Percentiles rank a stretch among this genome's conserved stretches.
Evolutionary conservation across 2,888 invertebrate species (phyloP).

Genomic region (Hyppa rectilinea): DNA sequence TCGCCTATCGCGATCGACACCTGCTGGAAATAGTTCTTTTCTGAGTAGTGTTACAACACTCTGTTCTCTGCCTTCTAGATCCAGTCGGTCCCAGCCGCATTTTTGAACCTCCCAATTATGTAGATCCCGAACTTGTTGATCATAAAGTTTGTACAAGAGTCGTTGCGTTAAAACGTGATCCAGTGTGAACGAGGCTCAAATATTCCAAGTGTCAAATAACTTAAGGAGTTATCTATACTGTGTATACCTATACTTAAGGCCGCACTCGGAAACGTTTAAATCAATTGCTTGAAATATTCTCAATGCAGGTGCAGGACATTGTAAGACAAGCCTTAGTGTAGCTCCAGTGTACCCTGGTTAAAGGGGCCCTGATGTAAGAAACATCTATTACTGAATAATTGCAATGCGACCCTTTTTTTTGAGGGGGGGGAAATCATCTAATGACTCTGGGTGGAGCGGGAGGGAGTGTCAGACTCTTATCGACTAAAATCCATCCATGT

Average conservation of each 20-base stretch:
- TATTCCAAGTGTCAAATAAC: slow-evolving; percentile 6
- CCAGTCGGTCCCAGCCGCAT: not conserved
- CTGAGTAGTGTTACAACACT: not conserved
- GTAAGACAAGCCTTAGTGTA: no score
- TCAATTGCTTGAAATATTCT: not conserved
- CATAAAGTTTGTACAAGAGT: not conserved
- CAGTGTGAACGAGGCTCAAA: not conserved
- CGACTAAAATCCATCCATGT: no score
- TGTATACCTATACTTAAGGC: not conserved
- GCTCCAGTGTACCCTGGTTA: no score
- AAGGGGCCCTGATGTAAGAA: no score
- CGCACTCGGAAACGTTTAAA: slow-evolving; percentile 4
- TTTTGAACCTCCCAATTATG: not conserved
- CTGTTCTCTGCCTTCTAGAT: not conserved
- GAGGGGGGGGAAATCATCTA: no score
- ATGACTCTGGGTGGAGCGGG: no score
- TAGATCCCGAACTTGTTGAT: not conserved
- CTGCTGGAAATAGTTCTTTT: not conserved
- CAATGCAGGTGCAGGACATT: no score
- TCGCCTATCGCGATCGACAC: no score
- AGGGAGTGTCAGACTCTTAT: no score
- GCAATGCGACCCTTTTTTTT: no score
- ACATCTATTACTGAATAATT: no score
- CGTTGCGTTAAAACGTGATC: not conserved
- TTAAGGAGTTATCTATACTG: not conserved